These are phyloP conservation scores for Agelastica alni DNA, from an alignment of 2,888 invertebrate species.

Conservation along the genomic window DNA sequence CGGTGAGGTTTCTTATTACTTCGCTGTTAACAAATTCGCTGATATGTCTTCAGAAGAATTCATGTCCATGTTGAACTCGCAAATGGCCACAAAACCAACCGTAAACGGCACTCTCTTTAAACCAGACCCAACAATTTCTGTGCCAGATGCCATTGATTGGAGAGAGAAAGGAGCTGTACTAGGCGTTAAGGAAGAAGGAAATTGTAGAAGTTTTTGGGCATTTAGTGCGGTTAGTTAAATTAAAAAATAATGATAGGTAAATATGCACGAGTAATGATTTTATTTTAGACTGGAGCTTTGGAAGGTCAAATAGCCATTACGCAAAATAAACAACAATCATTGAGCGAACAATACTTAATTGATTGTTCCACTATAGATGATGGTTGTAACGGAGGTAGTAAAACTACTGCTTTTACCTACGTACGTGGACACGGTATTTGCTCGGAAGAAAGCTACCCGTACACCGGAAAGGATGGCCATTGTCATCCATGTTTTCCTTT, in stretches of 20 bases:
- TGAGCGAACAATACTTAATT: conserved; percentile 82
- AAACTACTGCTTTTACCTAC: conserved; percentile 79
- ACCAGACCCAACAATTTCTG: neutral
- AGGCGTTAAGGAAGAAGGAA: conserved; percentile 9
- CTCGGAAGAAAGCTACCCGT: conserved; percentile 81
- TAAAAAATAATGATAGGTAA: neutral
- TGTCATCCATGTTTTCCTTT: conserved; percentile 12
- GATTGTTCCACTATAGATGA: conserved; percentile 77
- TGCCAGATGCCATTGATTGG: conserved; percentile 10
- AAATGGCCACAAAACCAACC: conserved; percentile 3
- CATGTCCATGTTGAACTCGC: conserved; percentile 1
- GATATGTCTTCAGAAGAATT: conserved; percentile 14
- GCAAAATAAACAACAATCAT: conserved; percentile 73
- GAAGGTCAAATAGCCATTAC: conserved; percentile 88
- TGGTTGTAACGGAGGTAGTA: conserved; percentile 80
- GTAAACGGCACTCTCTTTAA: neutral
- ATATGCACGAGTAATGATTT: neutral
- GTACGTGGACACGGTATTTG: conserved; percentile 81
- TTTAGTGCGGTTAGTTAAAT: conserved; percentile 18
- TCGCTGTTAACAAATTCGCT: conserved; percentile 10
- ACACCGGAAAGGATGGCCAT: conserved; percentile 49
- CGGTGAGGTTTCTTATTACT: conserved; percentile 4
- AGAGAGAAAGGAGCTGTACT: conserved; percentile 11
- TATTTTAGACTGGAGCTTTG: conserved; percentile 76
- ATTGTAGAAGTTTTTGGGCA: conserved; percentile 5